phyloP scores from a whole-genome alignment of 2,113 vertebrate genomes.

The Lophius piscatorius region DNA sequence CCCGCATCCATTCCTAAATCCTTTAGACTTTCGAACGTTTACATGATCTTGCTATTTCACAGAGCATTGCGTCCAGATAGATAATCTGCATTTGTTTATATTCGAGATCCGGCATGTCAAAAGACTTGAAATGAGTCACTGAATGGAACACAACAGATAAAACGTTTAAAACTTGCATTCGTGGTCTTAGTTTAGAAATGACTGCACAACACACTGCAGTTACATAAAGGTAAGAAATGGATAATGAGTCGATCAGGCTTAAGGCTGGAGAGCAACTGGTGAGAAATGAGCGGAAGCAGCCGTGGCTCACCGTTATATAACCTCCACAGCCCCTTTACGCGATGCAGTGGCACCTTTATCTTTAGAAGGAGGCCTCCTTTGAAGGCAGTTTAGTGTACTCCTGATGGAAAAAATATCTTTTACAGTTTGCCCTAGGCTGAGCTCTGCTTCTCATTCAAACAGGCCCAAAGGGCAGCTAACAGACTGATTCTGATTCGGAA shows the following conservation, averaged over 20 bases:
- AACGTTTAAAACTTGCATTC: background rate
- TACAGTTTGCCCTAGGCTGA: too few relatives aligned
- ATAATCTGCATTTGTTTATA: too few relatives aligned
- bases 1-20: too few relatives aligned
- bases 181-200: background rate
- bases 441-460: conserved; percentile 31
- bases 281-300: conserved; percentile 12
- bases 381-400: conserved; percentile 39
- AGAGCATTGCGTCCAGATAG: too few relatives aligned
- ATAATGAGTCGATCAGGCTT: conserved; percentile 25
- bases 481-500: conserved; percentile 35
- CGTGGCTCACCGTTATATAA: conserved; percentile 19
- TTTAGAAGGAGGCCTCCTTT: conserved; percentile 41
- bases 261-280: conserved; percentile 24
- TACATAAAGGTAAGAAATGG: conserved; percentile 11
- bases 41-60: too few relatives aligned
- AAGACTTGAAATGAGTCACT: too few relatives aligned
- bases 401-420: conserved; percentile 33
- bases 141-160: conserved; percentile 1
- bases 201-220: background rate
- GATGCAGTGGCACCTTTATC: conserved; percentile 22
- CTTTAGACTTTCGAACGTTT: too few relatives aligned
- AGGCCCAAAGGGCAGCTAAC: conserved; percentile 9
- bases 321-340: background rate
- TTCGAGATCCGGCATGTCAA: too few relatives aligned